Evolutionary conservation across 1,140 invertebrate genomes (phyloP).

Genomic region (Leptopilina clavipes): DNA sequence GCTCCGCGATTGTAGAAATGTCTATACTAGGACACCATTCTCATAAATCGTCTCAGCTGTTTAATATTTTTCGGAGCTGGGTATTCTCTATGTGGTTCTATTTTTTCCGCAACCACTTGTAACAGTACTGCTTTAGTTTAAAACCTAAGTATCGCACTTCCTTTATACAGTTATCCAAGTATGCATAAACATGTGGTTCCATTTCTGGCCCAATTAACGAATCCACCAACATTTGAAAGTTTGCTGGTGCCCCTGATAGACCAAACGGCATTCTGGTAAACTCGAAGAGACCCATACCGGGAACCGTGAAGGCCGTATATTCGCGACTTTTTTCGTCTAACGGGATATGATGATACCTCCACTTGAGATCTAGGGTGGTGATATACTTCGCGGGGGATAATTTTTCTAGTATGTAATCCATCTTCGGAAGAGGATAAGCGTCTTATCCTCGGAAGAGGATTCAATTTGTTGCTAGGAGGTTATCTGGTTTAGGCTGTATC

Average conservation of each 20-base stretch:
- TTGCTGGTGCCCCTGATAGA: constrained; percentile 64
- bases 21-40: constrained; percentile 62
- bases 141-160: constrained; percentile 60
- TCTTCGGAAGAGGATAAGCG: too few relatives aligned
- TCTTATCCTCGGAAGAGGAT: too few relatives aligned
- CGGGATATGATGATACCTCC: too few relatives aligned
- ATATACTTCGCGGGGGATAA: too few relatives aligned
- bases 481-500: neutral
- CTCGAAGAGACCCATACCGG: constrained; percentile 64
- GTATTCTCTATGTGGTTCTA: constrained; percentile 53
- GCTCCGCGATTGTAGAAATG: constrained; percentile 56
- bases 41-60: constrained; percentile 62
- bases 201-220: too few relatives aligned
- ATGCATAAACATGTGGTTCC: constrained; percentile 55
- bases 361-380: too few relatives aligned
- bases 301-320: constrained; percentile 72
- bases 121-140: constrained; percentile 55
- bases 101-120: constrained; percentile 49
- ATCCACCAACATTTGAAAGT: constrained; percentile 68
- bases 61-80: constrained; percentile 55
- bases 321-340: constrained; percentile 52
- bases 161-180: constrained; percentile 60
- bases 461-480: constrained; percentile 9
- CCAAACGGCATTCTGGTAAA: constrained; percentile 72
- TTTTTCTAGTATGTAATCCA: too few relatives aligned